Base-by-base conservation (phyloP, 2,888 invertebrate species). In the Chalcosyrphus nemorum region DNA sequence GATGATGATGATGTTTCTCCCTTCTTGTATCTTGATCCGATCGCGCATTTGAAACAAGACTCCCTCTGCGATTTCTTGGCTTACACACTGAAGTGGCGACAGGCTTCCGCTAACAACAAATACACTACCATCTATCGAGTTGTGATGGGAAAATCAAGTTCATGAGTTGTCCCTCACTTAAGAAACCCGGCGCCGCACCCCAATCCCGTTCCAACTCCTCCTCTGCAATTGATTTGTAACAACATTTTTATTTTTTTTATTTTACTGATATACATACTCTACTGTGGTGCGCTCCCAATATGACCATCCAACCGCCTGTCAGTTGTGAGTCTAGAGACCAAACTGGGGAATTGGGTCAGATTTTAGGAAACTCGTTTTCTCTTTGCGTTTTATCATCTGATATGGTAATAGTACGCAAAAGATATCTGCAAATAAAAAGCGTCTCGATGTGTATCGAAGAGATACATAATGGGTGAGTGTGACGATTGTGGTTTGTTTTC, bases 321-420 rank as follows among this genome's bases (percentile, higher is more conserved):
- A 61, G 41, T 45, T 54, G 57, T 43, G 61, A 57, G 56, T 61
- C 56, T 29, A 27, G 47, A 47, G 19, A 75, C 84, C 78, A 74
- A 88, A 87, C 89, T 90, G 87, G 90, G 90, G 88, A 90, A 90
- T 87, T 90, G 88, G 90, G 90, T 90, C 90, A 90, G 88, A 89
- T 88, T 89, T 90, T 90, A 89, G 89, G 89, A 90, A 90, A 90
- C 90, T 88, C 81, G 90, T 90, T 90, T 89, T 86, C 89, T 89
- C 89, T 89, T 89, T 88, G 87, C 88, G 87, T 89, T 89, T 80
- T 70, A 63, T 88, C 87, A 89, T 81, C 71, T 59, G 82, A 84
- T 84, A 86, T 86, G 82, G 75, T 84, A 86, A 86, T 78, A 70
- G 74, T 70, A 86, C 38, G 74, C 84, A 50, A 80, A 84, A 70